Evolutionary conservation across 2,888 invertebrate species (phyloP).

Genomic region (Malacosoma neustria): DNA sequence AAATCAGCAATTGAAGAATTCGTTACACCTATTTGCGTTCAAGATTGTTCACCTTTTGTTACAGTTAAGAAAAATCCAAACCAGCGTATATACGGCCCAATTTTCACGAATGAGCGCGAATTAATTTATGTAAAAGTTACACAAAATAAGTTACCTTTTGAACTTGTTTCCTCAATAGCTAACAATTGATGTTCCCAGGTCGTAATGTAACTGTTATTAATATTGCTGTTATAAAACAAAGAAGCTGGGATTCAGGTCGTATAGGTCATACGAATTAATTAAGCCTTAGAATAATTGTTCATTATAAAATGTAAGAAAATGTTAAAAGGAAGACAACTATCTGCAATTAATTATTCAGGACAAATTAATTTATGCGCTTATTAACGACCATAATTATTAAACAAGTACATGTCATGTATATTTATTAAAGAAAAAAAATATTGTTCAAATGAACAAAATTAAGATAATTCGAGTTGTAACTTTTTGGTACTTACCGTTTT

Average conservation of each 20-base stretch:
- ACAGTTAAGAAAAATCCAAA: neutral
- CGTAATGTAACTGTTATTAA: conserved; percentile 38
- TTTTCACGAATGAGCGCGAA: neutral
- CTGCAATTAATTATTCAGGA: too few relatives aligned
- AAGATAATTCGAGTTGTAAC: too few relatives aligned
- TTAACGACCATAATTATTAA: too few relatives aligned
- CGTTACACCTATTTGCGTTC: neutral
- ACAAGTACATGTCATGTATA: too few relatives aligned
- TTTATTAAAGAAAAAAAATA: too few relatives aligned
- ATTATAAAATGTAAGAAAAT: neutral
- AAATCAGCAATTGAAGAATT: neutral
- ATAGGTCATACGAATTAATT: too few relatives aligned
- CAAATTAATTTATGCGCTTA: too few relatives aligned
- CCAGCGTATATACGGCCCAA: neutral
- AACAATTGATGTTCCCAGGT: conserved; percentile 35
- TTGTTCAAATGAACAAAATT: too few relatives aligned
- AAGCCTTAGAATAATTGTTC: too few relatives aligned
- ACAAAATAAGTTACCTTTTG: conserved; percentile 15
- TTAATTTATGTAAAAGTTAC: neutral
- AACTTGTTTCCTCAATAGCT: conserved; percentile 34
- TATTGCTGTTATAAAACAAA: conserved; percentile 37
- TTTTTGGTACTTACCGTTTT: conserved; percentile 68
- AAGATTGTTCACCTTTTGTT: neutral
- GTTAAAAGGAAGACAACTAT: neutral
- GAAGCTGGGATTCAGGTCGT: conserved; percentile 36